Evolutionary conservation across 1,140 invertebrate genomes (phyloP).

Genomic region (Telenomus remus): DNA sequence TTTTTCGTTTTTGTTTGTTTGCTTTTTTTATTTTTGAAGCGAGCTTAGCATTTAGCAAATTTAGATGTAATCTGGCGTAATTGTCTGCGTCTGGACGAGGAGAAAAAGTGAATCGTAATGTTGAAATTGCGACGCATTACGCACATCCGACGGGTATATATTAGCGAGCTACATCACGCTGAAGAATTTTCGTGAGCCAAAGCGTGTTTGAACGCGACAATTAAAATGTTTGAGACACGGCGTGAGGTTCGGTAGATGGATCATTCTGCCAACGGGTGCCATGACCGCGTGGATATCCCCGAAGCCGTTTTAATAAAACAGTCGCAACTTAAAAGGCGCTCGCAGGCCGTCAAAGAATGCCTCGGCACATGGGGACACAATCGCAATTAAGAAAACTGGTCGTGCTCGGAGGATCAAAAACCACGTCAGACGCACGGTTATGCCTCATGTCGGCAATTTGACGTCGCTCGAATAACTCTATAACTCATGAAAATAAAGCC

Average conservation of each 20-base stretch:
- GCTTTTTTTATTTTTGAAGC: constrained; percentile 1
- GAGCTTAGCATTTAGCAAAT: constrained; percentile 40
- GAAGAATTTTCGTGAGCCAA: constrained; percentile 50
- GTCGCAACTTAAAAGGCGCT: constrained; percentile 51
- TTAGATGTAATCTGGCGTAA: constrained; percentile 52
- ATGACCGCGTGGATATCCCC: constrained; percentile 35
- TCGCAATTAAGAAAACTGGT: constrained; percentile 56
- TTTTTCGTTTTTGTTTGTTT: neutral
- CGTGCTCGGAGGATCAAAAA: constrained; percentile 45
- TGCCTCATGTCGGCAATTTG: constrained; percentile 23
- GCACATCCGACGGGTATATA: constrained; percentile 52
- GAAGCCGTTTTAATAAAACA: constrained; percentile 50
- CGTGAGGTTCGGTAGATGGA: constrained; percentile 46
- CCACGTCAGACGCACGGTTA: constrained; percentile 15
- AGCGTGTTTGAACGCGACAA: constrained; percentile 57
- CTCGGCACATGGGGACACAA: constrained; percentile 45
- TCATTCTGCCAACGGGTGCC: constrained; percentile 50
- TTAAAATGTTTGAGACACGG: constrained; percentile 57
- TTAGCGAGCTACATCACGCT: constrained; percentile 47
- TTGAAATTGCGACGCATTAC: constrained; percentile 48
- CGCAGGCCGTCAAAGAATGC: constrained; percentile 56
- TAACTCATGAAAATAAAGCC: too few relatives aligned
- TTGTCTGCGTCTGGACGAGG: constrained; percentile 28
- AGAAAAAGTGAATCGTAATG: constrained; percentile 53
- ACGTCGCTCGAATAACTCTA: neutral